Evolutionary conservation across 2,888 invertebrate genomes (phyloP), one percentile per base, ranked within the genome.

Genomic region (Drosophila setosimentum): DNA sequence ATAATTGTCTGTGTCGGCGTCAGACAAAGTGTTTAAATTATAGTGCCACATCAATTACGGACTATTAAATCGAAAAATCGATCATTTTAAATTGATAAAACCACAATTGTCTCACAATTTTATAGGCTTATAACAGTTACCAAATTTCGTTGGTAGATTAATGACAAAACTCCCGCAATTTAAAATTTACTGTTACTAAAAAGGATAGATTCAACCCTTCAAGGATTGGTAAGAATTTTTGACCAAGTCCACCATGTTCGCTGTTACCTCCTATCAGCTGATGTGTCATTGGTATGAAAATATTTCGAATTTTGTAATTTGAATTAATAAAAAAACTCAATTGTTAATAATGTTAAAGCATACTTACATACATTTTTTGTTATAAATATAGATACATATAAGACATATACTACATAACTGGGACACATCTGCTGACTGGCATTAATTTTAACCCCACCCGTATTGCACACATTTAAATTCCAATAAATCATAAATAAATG

Each of bases 401-500:
- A 40, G 10, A n/a, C 4, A 45, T 45, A 8, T 8, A 4, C 2
- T 24, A 1, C 8, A 16, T 24, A 45, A 16, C 45, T 24, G 8
- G 8, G 21, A 62, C 33, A 61, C 32, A 32, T 42, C 24, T 35
- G 49, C 33, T 73, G 49, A 42, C 42, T 68, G 30, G 21, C 48
- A 33, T 24, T 55, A 35, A 24, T 32, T 51, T 50, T 40, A 21
- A 16, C 21, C 16, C 45, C 29, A 29, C 16, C 24, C 45, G 7
- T 8, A 1, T 13, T 24, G 24, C 42, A 48, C 61, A 64, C 80
- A 80, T 82, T 87, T 87, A 83, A 90, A 87, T 80, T 77, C 73
- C 80, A 88, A 88, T 90, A 88, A 87, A 90, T 90, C 87, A 87
- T 82, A 88, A 81, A 50, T 35, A 35, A 53, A 35, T 2, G 16